Evolutionary conservation across 2,888 invertebrate genomes (phyloP).

Genomic region (Aphodius sticticus): DNA sequence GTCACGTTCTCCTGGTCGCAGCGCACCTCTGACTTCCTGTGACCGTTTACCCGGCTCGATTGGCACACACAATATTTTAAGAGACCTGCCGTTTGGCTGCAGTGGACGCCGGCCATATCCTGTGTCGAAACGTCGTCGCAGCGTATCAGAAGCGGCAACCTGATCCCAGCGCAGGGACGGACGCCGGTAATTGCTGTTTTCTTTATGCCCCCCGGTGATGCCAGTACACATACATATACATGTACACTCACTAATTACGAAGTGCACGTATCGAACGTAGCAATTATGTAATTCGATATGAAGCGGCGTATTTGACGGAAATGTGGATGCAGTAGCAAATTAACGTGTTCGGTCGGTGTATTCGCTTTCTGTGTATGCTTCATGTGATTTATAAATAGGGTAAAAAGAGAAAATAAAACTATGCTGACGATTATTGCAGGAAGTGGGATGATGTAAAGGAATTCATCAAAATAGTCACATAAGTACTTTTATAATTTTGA

Average conservation of each 20-base stretch:
- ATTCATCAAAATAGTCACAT: not conserved
- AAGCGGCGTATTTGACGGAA: not conserved
- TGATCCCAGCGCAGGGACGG: not conserved
- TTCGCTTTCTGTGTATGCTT: not conserved
- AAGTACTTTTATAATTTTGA: too few relatives aligned
- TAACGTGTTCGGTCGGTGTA: not conserved
- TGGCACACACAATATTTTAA: not conserved
- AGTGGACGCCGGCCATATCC: too few relatives aligned
- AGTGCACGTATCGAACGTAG: not conserved
- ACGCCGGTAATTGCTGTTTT: not conserved
- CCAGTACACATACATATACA: not conserved
- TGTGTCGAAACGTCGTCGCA: not conserved
- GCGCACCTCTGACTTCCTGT: not conserved
- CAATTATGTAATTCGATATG: conserved; percentile 4
- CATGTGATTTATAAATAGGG: not conserved
- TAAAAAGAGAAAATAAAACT: not conserved
- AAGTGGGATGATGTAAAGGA: not conserved
- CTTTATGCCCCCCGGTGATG: not conserved
- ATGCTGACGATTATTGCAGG: not conserved
- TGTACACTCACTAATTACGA: not conserved
- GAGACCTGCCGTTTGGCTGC: not conserved
- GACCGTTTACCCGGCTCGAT: not conserved
- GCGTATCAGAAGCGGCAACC: not conserved
- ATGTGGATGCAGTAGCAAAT: not conserved
- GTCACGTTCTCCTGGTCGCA: not conserved